Conservation (phyloP, 2,113 vertebrate species). For the Neopipo cinnamomea region DNA sequence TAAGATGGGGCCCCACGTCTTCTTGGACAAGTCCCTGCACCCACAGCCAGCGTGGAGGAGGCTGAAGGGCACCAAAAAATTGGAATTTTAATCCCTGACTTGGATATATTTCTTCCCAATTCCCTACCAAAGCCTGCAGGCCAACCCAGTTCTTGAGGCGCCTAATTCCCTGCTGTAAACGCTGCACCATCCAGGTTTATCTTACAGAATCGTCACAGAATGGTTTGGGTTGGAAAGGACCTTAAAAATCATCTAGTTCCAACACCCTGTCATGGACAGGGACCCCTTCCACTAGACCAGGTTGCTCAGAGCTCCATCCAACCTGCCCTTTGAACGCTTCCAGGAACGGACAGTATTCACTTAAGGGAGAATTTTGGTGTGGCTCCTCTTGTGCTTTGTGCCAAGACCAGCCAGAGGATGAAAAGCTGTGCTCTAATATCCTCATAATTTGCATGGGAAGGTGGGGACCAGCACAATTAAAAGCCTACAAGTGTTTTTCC, state of each 20-base stretch:
- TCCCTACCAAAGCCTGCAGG: background rate
- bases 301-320: background rate
- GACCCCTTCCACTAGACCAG: background rate
- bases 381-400: background rate
- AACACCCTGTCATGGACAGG: background rate
- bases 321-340: background rate
- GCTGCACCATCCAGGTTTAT: background rate
- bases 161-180: background rate
- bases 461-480: background rate
- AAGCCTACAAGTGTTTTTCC: background rate
- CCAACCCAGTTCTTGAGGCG: background rate
- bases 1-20: conserved; percentile 29
- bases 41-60: background rate
- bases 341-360: background rate
- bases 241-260: background rate
- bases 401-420: background rate
- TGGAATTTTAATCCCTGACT: background rate
- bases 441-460: background rate
- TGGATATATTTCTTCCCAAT: background rate
- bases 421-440: background rate
- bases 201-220: background rate
- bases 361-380: background rate
- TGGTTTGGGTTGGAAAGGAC: background rate
- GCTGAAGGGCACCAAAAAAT: background rate
- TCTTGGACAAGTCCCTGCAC: background rate